These are phyloP conservation scores for Xiphias gladius DNA, from an alignment of 2,113 vertebrate genomes.

Conservation along the genomic window DNA sequence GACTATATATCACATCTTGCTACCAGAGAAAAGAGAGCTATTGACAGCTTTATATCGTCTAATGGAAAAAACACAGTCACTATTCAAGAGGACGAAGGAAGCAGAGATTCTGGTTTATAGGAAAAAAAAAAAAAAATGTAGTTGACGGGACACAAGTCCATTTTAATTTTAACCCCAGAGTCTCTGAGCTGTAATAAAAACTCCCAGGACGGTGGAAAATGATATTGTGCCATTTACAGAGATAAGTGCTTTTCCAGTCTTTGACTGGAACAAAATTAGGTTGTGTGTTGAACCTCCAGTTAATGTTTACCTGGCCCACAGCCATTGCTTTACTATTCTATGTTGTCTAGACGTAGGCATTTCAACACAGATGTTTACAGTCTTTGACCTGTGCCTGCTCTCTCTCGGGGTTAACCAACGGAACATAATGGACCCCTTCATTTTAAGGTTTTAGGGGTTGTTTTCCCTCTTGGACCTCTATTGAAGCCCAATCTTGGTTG, in stretches of 20 bases:
- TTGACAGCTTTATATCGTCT: slow-evolving; percentile 64
- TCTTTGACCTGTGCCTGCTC: slow-evolving; percentile 44
- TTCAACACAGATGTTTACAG: slow-evolving; percentile 67
- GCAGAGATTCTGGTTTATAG: slow-evolving; percentile 29
- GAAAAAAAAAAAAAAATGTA: background rate
- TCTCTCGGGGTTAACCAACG: slow-evolving; percentile 18
- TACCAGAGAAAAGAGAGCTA: slow-evolving; percentile 43
- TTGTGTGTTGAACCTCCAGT: slow-evolving; percentile 73
- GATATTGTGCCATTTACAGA: slow-evolving; percentile 80
- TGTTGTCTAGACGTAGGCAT: slow-evolving; percentile 76
- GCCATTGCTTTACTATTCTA: slow-evolving; percentile 71
- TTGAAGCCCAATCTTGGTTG: slow-evolving; percentile 21
- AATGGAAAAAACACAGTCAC: slow-evolving; percentile 68
- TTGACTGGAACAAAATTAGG: slow-evolving; percentile 81
- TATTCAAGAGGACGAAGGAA: slow-evolving; percentile 37
- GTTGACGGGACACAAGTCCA: slow-evolving; percentile 60
- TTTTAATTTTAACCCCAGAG: slow-evolving; percentile 91
- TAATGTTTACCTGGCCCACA: slow-evolving; percentile 78
- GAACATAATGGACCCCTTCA: slow-evolving; percentile 36
- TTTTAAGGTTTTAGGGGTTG: slow-evolving; percentile 22
- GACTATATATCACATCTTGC: slow-evolving; percentile 34
- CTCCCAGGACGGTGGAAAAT: slow-evolving; percentile 78
- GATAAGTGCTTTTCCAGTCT: slow-evolving; percentile 90
- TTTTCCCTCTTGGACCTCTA: background rate
- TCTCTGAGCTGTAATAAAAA: slow-evolving; percentile 82